Conservation (phyloP, 2,888 invertebrate genomes). For the Osmoderma eremita region DNA sequence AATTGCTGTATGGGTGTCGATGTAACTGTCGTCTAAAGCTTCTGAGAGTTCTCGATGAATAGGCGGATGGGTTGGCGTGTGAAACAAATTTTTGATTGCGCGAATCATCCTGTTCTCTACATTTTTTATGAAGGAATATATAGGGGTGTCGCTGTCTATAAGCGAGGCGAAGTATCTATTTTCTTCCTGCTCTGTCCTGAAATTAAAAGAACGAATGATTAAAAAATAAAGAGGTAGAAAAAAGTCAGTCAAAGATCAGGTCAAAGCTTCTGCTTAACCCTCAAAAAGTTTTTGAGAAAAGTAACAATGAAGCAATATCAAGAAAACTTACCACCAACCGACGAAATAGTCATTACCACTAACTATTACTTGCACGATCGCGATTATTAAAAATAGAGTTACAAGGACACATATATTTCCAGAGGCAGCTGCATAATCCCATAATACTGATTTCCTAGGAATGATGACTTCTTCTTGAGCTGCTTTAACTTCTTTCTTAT, state of each 20-base stretch:
- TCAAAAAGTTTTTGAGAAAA: no score
- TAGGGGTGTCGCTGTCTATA: not conserved
- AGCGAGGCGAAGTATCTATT: not conserved
- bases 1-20: constrained; percentile 52
- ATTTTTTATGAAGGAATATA: constrained; percentile 2
- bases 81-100: constrained; percentile 14
- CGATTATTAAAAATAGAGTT: constrained; percentile 38
- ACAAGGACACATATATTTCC: constrained; percentile 45
- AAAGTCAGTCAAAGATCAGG: no score
- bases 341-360: constrained; percentile 49
- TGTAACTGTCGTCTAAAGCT: constrained; percentile 20
- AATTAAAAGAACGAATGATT: no score
- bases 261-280: no score
- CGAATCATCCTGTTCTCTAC: constrained; percentile 25
- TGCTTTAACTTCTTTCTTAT: constrained; percentile 48
- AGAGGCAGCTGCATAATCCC: constrained; percentile 47
- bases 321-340: constrained; percentile 46
- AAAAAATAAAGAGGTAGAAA: not conserved
- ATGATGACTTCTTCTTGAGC: constrained; percentile 46
- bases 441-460: constrained; percentile 39
- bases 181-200: constrained; percentile 58
- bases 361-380: constrained; percentile 44
- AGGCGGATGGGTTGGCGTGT: not conserved
- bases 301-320: no score
- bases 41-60: not conserved